Evolutionary conservation across 2,113 vertebrate species (phyloP).

Genomic region (Megaceryle maxima): DNA sequence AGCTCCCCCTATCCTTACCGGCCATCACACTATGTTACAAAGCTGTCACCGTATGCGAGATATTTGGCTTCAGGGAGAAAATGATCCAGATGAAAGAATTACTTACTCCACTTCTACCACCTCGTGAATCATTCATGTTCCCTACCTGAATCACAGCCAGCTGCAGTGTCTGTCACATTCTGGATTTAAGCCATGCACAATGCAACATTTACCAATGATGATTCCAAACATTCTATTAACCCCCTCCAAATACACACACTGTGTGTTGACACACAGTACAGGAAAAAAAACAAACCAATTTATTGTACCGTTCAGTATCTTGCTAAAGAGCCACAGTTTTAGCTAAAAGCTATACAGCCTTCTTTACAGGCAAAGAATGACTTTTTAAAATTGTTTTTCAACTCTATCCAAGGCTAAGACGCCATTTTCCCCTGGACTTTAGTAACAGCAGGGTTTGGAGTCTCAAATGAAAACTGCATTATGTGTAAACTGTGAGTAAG

Average conservation of each 20-base stretch:
- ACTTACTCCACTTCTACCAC: constrained; percentile 42
- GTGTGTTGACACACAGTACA: neutral
- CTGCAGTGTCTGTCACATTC: constrained; percentile 10
- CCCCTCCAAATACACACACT: neutral
- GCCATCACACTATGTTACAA: constrained; percentile 40
- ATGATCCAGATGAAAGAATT: constrained; percentile 56
- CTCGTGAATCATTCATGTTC: constrained; percentile 56
- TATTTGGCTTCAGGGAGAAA: constrained; percentile 43
- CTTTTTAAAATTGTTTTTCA: neutral
- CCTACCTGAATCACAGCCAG: constrained; percentile 35
- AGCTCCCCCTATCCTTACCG: neutral
- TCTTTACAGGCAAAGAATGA: neutral
- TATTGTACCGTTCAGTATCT: neutral
- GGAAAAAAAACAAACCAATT: neutral
- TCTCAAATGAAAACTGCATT: neutral
- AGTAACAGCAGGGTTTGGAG: neutral
- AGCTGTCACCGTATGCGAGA: constrained; percentile 1
- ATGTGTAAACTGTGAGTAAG: neutral
- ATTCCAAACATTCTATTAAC: constrained; percentile 23
- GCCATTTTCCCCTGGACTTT: neutral
- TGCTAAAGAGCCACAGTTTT: neutral
- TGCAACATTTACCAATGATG: neutral
- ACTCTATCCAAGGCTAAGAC: neutral
- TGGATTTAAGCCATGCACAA: neutral
- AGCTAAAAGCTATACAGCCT: neutral